Base-by-base conservation (phyloP, 2,113 vertebrate species). In the Eubucco bourcierii region DNA sequence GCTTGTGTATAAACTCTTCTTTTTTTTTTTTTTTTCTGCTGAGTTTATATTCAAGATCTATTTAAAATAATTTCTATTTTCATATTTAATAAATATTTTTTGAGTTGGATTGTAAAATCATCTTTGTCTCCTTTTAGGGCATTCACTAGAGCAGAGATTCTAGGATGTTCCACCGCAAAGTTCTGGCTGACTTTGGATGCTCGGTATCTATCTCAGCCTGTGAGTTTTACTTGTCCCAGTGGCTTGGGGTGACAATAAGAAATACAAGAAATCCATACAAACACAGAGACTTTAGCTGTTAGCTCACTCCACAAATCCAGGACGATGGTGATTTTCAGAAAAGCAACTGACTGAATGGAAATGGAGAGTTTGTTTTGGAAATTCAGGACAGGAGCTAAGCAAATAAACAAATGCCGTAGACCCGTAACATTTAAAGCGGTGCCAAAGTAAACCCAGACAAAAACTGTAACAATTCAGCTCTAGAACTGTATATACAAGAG, bases 361-460 rank as follows among this genome's bases (percentile, higher is more conserved):
- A 92, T 28, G 7, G 15, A 82, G 50, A n/a, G 65, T 66, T 89
- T 90, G 55, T 92, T 88, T 56, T 25, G 72, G 70, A 88, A 77
- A 56, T 66, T 80, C 31, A 78, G 78, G 52, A 84, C 47, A 74
- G 63, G 76, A 91, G 20, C 71, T 82, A 82, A 89, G 84, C 67
- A 96, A 96, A 87, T 77, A 93, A 94, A 93, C 72, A 94, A 93
- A 71, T 41, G 27, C 65, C 82, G 52, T 53, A 91, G 87, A 72
- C 61, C 61, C 58, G 65, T 70, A 66, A 85, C 39, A 67, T 87
- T 74, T 47, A 44, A 60, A 65, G 8, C 3, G 29, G 20, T 91
- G 90, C 91, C 95, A 96, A 77, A 94, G 80, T 80, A 95, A 94
- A 93, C 64, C 21, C 61, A 84, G 60, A 82, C 78, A 44, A 87